Conservation (phyloP, 2,113 vertebrate species). For the Myrmecophaga tridactyla region DNA sequence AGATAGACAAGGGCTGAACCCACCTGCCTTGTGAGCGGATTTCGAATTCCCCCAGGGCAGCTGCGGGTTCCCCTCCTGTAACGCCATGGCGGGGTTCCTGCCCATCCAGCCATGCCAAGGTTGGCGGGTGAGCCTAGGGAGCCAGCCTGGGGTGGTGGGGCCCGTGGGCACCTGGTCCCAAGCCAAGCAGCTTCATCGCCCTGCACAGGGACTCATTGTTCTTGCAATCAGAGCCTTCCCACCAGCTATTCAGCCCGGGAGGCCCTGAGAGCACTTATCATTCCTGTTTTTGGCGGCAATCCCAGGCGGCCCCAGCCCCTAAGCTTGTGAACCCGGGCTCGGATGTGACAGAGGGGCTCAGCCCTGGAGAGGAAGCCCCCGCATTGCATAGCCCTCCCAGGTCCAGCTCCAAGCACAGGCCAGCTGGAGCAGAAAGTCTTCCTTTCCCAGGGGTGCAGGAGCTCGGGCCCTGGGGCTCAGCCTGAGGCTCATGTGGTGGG, state of each 20-base stretch:
- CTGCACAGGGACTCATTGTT: not conserved
- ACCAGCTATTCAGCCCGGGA: not conserved
- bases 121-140: not conserved
- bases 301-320: not conserved
- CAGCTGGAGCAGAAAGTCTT: too few species aligned
- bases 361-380: too few species aligned
- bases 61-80: not conserved
- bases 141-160: not conserved
- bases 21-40: not conserved
- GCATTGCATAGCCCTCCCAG: too few species aligned
- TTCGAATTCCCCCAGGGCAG: not conserved
- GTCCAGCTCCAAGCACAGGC: too few species aligned
- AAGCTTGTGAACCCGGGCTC: not conserved
- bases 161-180: not conserved
- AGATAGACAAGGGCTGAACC: not conserved
- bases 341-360: too few species aligned
- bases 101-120: not conserved
- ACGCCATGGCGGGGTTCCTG: not conserved
- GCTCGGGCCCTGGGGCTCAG: not conserved
- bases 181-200: not conserved
- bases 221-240: not conserved
- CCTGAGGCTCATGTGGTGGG: not conserved
- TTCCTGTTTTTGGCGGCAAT: not conserved
- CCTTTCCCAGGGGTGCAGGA: not conserved
- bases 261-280: not conserved